Conservation (phyloP, 2,113 vertebrate genomes). For the Oreamnos americanus region DNA sequence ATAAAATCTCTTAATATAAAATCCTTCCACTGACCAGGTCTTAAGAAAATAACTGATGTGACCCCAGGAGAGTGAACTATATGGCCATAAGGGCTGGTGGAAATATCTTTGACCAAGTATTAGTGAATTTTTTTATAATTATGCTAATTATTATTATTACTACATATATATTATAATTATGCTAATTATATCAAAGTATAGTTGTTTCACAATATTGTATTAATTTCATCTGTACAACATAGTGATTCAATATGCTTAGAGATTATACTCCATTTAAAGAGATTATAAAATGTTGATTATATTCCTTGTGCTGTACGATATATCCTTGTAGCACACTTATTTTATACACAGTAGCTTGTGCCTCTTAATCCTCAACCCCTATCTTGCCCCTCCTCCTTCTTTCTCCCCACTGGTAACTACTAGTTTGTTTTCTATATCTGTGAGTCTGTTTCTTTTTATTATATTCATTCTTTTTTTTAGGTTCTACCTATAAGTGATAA, state of each 20-base stretch:
- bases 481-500: background rate
- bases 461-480: background rate
- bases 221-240: background rate
- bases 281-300: background rate
- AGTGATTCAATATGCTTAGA: background rate
- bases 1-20: background rate
- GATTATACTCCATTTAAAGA: background rate
- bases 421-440: background rate
- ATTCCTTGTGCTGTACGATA: background rate
- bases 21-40: background rate
- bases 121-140: background rate
- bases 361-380: background rate
- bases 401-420: background rate
- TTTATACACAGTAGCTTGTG: background rate
- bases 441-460: background rate
- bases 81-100: background rate
- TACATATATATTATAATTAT: background rate
- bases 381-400: background rate
- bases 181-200: background rate
- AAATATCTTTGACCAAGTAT: background rate
- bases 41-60: background rate
- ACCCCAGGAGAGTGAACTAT: background rate
- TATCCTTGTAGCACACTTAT: background rate
- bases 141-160: background rate
- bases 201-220: background rate